These are phyloP conservation scores for Drosophila ironensis DNA, from an alignment of 1,140 invertebrate species.

Conservation along the genomic window DNA sequence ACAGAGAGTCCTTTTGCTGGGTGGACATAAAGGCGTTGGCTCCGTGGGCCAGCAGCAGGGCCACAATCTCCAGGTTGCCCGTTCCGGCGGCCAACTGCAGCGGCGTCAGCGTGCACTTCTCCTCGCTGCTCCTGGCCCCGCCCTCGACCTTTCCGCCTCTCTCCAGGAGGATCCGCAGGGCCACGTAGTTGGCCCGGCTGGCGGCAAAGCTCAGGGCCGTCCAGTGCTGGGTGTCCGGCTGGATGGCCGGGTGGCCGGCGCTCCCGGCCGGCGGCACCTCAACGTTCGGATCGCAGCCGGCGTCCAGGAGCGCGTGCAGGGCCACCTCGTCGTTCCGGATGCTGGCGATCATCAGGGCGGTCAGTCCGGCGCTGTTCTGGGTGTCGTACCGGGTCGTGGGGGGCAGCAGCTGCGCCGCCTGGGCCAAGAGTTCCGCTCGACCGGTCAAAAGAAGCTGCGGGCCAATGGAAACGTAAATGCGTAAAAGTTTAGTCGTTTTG, in stretches of 20 bases:
- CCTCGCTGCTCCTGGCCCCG: conserved; percentile 90
- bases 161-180: conserved; percentile 86
- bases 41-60: conserved; percentile 90
- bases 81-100: conserved; percentile 92
- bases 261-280: conserved; percentile 84
- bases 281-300: conserved; percentile 89
- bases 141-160: conserved; percentile 93
- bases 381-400: conserved; percentile 87
- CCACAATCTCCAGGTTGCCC: conserved; percentile 91
- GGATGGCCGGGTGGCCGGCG: conserved; percentile 83
- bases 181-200: conserved; percentile 84
- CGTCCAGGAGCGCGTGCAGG: conserved; percentile 88
- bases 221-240: conserved; percentile 90
- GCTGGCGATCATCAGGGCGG: conserved; percentile 91
- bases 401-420: conserved; percentile 89
- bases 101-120: conserved; percentile 92
- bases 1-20: conserved; percentile 90
- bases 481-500: too few species aligned
- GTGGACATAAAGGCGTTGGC: conserved; percentile 94
- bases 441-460: conserved; percentile 87
- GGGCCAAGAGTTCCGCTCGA: conserved; percentile 89
- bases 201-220: conserved; percentile 89
- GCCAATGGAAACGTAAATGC: too few species aligned
- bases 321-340: conserved; percentile 90
- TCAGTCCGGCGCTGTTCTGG: conserved; percentile 90